A percentile compares a stretch with the other conserved stretches of the same genome.
phyloP scores from a whole-genome alignment of 2,113 vertebrate genomes.

The Nannobrachium achirus region DNA sequence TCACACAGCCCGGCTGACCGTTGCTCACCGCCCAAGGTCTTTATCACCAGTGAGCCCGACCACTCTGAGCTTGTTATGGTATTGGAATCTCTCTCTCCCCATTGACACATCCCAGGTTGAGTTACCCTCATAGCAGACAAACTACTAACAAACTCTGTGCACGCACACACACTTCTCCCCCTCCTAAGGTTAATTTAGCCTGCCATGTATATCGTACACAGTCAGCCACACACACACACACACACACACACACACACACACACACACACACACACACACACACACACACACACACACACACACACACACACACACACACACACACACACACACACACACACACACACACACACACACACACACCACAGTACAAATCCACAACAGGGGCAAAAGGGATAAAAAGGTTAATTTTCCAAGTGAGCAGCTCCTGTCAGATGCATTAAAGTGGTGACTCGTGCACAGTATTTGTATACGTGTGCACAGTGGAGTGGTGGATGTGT shows the following conservation, averaged over 20 bases:
- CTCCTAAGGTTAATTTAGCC: not conserved
- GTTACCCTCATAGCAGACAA: slow-evolving; percentile 20
- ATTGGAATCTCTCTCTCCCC: slow-evolving; percentile 45
- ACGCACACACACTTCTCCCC: slow-evolving; percentile 14
- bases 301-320: not conserved
- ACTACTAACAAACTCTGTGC: slow-evolving; percentile 15
- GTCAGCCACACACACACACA: too few relatives aligned
- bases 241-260: slow-evolving; percentile 1
- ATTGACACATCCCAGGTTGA: slow-evolving; percentile 45
- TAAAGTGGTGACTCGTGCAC: slow-evolving; percentile 52
- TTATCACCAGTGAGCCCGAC: slow-evolving; percentile 26
- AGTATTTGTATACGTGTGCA: not conserved
- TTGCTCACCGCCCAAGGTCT: slow-evolving; percentile 5
- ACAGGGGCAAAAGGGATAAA: slow-evolving; percentile 22
- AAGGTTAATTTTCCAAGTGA: slow-evolving; percentile 75
- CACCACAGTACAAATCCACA: slow-evolving; percentile 10
- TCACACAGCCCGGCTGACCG: too few relatives aligned
- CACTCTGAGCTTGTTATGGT: slow-evolving; percentile 47
- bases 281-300: slow-evolving; percentile 1
- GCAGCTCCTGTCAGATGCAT: slow-evolving; percentile 63
- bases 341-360: not conserved
- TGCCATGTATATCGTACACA: slow-evolving; percentile 10
- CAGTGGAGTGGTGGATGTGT: slow-evolving; percentile 14
- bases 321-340: not conserved
- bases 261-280: not conserved